Evolutionary conservation across 2,113 vertebrate genomes (phyloP).

Genomic region (Erpornis zantholeuca): DNA sequence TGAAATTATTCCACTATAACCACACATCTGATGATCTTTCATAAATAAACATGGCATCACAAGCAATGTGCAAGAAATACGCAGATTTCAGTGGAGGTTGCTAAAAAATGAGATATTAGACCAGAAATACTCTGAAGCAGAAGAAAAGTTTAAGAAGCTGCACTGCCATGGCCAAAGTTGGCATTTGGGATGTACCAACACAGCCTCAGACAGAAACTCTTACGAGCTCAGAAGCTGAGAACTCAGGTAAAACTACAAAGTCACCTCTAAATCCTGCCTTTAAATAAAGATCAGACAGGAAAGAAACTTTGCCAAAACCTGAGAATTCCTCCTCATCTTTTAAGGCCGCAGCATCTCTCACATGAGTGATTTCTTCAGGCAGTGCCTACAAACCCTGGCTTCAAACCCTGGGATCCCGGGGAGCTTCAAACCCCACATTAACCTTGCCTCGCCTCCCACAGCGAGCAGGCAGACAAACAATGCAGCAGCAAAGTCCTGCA

Average conservation of each 20-base stretch:
- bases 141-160: background rate
- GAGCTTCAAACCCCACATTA: background rate
- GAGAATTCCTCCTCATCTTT: background rate
- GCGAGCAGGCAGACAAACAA: background rate
- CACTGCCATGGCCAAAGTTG: background rate
- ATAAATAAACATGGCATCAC: background rate
- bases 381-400: background rate
- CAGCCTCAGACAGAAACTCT: background rate
- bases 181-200: background rate
- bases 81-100: background rate
- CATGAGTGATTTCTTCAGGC: background rate
- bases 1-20: background rate
- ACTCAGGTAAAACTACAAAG: background rate
- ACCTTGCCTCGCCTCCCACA: background rate
- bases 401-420: background rate
- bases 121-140: background rate
- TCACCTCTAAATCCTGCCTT: background rate
- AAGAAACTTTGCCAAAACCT: background rate
- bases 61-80: background rate
- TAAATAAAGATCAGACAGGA: background rate
- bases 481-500: background rate
- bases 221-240: background rate
- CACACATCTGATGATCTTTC: background rate
- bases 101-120: background rate
- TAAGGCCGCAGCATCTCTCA: background rate